A percentile compares a stretch with the other conserved stretches of the same genome.
Conservation (phyloP, 2,888 invertebrate species). For the Epirrhoe alternata region DNA sequence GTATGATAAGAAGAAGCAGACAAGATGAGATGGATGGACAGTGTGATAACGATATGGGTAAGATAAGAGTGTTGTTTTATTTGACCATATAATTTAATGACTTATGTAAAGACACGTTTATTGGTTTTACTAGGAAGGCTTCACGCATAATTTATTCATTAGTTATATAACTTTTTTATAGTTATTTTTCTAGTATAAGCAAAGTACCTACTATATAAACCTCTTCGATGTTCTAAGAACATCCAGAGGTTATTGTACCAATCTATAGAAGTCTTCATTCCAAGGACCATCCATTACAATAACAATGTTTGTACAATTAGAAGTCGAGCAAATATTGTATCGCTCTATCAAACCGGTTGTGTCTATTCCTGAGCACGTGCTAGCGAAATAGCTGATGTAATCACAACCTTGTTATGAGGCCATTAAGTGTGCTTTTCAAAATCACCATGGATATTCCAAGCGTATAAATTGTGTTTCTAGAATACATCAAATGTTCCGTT, state of each 20-base stretch:
- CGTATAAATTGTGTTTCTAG: background rate
- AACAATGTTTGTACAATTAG: conserved; percentile 15
- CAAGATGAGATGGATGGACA: too few relatives aligned
- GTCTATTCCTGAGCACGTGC: conserved; percentile 34
- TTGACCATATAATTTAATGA: too few relatives aligned
- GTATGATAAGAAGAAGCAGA: too few relatives aligned
- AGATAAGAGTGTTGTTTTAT: too few relatives aligned
- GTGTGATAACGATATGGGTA: too few relatives aligned
- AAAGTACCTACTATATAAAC: background rate
- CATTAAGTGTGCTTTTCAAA: conserved; percentile 39
- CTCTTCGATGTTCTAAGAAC: background rate
- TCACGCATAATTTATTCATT: too few relatives aligned
- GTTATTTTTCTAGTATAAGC: too few relatives aligned
- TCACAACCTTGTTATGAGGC: conserved; percentile 47
- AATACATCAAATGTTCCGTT: background rate
- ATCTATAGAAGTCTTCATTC: background rate
- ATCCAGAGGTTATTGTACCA: background rate
- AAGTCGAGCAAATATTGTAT: conserved; percentile 29
- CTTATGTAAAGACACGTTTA: too few relatives aligned
- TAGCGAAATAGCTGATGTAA: conserved; percentile 38
- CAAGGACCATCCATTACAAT: background rate
- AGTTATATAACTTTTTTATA: too few relatives aligned
- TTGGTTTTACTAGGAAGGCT: too few relatives aligned
- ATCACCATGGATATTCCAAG: conserved; percentile 10
- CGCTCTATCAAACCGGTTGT: conserved; percentile 33